Evolutionary conservation across 2,888 invertebrate species (phyloP).

Genomic region (Hirudinaria manillensis): DNA sequence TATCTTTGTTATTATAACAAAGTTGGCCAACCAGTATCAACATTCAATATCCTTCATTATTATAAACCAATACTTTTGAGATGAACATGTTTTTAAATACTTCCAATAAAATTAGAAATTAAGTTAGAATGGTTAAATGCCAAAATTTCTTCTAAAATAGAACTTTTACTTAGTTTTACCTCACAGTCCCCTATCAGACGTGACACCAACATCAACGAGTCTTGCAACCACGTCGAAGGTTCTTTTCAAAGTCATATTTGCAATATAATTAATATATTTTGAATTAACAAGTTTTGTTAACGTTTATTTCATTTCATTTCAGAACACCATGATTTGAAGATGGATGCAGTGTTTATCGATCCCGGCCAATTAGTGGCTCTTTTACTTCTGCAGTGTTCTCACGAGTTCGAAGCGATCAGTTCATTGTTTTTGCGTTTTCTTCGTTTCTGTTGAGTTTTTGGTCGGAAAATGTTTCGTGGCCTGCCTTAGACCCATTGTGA

Average conservation of each 20-base stretch:
- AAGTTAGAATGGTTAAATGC: too few species aligned
- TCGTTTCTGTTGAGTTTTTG: neutral
- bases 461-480: neutral
- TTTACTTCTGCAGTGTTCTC: neutral
- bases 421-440: neutral
- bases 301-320: neutral
- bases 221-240: slow-evolving; percentile 6
- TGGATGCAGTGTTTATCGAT: neutral
- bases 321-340: slow-evolving; percentile 3
- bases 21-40: too few species aligned
- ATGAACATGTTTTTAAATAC: too few species aligned
- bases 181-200: slow-evolving; percentile 12
- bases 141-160: too few species aligned
- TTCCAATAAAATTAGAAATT: too few species aligned
- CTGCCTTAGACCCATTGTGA: slow-evolving; percentile 4
- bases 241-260: neutral
- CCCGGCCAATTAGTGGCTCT: neutral
- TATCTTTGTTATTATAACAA: neutral
- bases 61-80: too few species aligned
- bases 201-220: slow-evolving; percentile 1
- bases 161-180: neutral
- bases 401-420: neutral
- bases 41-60: too few species aligned
- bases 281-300: neutral
- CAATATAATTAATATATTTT: neutral